These are phyloP conservation scores for Plectropomus leopardus DNA, from an alignment of 2,113 vertebrate genomes.

Conservation along the genomic window DNA sequence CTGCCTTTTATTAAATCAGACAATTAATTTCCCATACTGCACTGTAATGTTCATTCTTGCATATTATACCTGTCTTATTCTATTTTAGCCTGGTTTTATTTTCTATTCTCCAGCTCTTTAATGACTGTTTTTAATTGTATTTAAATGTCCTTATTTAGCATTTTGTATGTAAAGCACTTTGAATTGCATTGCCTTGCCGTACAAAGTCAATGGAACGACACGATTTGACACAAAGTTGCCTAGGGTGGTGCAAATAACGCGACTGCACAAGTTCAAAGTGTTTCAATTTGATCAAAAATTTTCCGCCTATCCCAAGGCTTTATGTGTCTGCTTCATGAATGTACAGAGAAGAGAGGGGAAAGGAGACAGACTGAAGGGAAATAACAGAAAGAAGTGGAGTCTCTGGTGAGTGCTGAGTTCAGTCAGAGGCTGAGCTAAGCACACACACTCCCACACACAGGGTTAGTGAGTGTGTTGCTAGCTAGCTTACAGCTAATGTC, in stretches of 20 bases:
- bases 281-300: neutral
- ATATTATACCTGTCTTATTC: no score
- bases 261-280: neutral
- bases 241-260: neutral
- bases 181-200: no score
- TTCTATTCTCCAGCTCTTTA: no score
- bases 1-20: neutral
- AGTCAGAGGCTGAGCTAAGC: neutral
- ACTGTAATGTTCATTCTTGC: neutral
- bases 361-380: neutral
- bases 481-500: neutral
- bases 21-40: neutral
- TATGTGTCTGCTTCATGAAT: neutral
- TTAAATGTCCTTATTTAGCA: no score
- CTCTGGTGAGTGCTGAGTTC: conserved; percentile 2
- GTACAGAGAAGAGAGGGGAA: neutral
- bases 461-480: neutral
- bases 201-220: neutral
- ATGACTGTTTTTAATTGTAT: no score
- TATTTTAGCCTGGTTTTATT: no score
- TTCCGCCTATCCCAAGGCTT: neutral
- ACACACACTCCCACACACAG: neutral
- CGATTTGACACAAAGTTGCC: neutral
- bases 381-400: neutral
- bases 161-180: no score